These are phyloP conservation scores for Dolichallabes microphthalmus DNA, from an alignment of 2,113 vertebrate genomes.

Conservation along the genomic window DNA sequence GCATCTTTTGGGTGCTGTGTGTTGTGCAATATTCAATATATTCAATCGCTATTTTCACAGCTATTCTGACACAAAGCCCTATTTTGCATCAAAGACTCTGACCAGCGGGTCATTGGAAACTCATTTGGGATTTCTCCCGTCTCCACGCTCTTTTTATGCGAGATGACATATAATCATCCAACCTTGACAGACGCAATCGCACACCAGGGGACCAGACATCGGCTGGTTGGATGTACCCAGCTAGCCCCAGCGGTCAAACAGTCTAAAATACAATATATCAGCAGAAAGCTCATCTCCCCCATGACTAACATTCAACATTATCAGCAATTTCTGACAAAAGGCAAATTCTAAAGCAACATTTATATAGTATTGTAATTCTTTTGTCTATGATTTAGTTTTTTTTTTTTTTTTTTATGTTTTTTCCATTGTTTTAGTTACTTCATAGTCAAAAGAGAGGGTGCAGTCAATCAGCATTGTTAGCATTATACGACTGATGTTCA, in stretches of 20 bases:
- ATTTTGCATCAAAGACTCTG: slow-evolving; percentile 23
- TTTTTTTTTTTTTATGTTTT: background rate
- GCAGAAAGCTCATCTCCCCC: background rate
- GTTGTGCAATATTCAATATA: background rate
- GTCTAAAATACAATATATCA: slow-evolving; percentile 21
- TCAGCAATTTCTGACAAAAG: background rate
- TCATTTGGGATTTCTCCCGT: slow-evolving; percentile 73
- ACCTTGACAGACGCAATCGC: slow-evolving; percentile 63
- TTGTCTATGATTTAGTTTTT: background rate
- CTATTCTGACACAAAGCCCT: slow-evolving; percentile 19
- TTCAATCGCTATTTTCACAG: background rate
- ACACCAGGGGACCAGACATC: slow-evolving; percentile 24
- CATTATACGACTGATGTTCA: background rate
- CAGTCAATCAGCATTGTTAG: background rate
- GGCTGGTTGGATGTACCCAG: slow-evolving; percentile 16
- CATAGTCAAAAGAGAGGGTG: background rate
- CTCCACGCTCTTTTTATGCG: slow-evolving; percentile 62
- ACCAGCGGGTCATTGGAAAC: slow-evolving; percentile 60
- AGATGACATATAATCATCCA: slow-evolving; percentile 63
- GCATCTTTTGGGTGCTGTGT: background rate
- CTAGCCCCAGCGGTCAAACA: slow-evolving; percentile 23
- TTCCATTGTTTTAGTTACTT: background rate
- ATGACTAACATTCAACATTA: background rate
- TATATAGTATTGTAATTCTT: background rate
- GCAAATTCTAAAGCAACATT: background rate